These are phyloP conservation scores for Schizopygopsis pylzovi DNA, from an alignment of 2,797 vertebrate genomes.

Conservation along the genomic window DNA sequence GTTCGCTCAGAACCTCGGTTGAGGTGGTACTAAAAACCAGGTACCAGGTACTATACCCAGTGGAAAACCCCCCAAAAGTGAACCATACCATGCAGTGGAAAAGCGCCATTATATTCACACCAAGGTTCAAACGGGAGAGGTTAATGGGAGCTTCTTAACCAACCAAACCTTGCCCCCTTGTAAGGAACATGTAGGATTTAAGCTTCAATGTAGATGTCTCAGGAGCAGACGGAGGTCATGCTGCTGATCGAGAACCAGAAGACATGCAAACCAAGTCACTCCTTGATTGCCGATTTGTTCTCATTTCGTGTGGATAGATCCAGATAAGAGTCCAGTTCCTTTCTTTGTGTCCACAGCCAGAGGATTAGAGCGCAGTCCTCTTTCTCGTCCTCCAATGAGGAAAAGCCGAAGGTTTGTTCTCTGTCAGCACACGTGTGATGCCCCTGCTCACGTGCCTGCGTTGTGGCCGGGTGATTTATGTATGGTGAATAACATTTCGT, in stretches of 20 bases:
- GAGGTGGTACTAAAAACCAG: no score
- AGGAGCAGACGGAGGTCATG: not conserved
- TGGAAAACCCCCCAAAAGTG: no score
- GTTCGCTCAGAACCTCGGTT: no score
- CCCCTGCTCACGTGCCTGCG: constrained; percentile 23
- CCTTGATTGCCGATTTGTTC: not conserved
- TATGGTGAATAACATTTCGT: constrained; percentile 50
- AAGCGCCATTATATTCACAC: not conserved
- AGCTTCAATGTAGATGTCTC: not conserved
- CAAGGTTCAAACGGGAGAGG: no score
- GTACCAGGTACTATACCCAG: no score
- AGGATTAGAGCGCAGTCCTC: not conserved
- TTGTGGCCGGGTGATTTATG: constrained; percentile 58
- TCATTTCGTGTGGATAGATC: not conserved
- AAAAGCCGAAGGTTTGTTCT: not conserved
- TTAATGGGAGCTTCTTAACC: not conserved
- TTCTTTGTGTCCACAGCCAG: constrained; percentile 1
- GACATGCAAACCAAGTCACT: not conserved
- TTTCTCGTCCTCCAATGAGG: constrained; percentile 15
- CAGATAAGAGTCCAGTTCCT: not conserved
- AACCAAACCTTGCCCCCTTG: not conserved
- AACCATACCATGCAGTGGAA: no score
- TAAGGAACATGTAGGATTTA: not conserved
- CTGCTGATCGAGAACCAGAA: not conserved
- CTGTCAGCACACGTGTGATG: not conserved